phyloP scores from a whole-genome alignment of 2,888 invertebrate genomes.

The Megaustenia siamemsis region DNA sequence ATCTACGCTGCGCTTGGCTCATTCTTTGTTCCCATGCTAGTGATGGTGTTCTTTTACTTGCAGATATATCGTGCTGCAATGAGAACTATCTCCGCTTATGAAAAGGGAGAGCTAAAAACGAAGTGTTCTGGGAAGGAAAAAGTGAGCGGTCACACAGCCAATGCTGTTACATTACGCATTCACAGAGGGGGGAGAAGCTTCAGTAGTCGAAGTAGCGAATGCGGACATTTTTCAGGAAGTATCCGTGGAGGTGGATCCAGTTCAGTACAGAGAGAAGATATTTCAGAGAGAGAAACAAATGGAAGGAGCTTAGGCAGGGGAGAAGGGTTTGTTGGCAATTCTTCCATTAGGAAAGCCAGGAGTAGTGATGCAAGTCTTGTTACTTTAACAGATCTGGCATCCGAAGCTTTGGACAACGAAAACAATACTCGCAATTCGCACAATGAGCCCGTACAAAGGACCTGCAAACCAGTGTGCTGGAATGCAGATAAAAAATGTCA shows the following conservation, averaged over 20 bases:
- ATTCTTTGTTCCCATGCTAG: slow-evolving; percentile 98
- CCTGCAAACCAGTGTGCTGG: slow-evolving; percentile 36
- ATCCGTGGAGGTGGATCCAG: not conserved
- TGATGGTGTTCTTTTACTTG: slow-evolving; percentile 96
- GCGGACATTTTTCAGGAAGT: not conserved
- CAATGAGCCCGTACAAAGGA: not conserved
- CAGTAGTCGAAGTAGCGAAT: not conserved
- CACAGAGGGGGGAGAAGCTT: slow-evolving; percentile 86
- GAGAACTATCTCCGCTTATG: slow-evolving; percentile 76
- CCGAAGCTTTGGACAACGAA: slow-evolving; percentile 15
- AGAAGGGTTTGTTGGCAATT: slow-evolving; percentile 7
- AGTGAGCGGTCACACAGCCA: slow-evolving; percentile 52
- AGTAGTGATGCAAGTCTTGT: slow-evolving; percentile 48
- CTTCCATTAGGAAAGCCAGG: slow-evolving; percentile 27
- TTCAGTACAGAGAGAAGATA: not conserved
- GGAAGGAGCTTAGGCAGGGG: slow-evolving; percentile 17
- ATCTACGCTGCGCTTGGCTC: slow-evolving; percentile 97
- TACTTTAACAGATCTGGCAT: slow-evolving; percentile 31
- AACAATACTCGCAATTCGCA: not conserved
- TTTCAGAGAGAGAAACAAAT: not conserved
- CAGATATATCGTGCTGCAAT: slow-evolving; percentile 94
- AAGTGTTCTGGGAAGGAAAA: slow-evolving; percentile 51
- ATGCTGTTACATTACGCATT: slow-evolving; percentile 88
- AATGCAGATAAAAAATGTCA: slow-evolving; percentile 23
- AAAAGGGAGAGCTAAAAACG: slow-evolving; percentile 73